Conservation (phyloP, 2,797 vertebrate species). For the Enteromius viviparus region DNA sequence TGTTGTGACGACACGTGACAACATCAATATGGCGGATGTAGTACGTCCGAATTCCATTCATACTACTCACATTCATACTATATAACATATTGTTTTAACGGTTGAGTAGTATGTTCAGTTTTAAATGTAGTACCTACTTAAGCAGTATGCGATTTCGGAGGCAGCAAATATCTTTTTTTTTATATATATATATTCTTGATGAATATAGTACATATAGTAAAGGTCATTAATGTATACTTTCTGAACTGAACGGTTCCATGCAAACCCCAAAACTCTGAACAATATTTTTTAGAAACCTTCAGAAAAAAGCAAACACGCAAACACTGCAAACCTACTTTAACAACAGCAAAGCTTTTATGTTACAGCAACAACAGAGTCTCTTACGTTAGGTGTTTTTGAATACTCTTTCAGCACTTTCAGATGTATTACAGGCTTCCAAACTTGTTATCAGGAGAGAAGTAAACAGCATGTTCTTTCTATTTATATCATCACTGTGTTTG, state of each 20-base stretch:
- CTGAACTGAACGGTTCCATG: neutral
- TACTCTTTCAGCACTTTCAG: constrained; percentile 42
- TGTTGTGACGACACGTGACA: no score
- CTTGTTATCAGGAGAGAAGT: constrained; percentile 70
- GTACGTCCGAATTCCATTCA: no score
- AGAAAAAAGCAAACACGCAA: neutral
- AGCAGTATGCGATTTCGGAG: no score
- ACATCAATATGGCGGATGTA: no score
- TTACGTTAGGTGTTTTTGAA: neutral
- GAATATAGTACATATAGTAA: neutral
- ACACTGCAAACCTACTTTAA: neutral
- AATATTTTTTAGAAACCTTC: neutral
- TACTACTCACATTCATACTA: no score
- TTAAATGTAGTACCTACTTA: no score
- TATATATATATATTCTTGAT: neutral
- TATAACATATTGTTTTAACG: no score
- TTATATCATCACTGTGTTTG: neutral
- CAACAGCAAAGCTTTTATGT: neutral
- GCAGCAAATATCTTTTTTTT: neutral
- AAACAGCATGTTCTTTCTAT: constrained; percentile 39
- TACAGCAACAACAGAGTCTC: neutral
- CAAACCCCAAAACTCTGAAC: neutral
- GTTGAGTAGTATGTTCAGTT: no score
- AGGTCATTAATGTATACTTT: neutral
- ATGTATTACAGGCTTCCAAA: constrained; percentile 71